These are phyloP conservation scores for Zosterops pallidus DNA, from an alignment of 2,113 vertebrate species.

Conservation along the genomic window DNA sequence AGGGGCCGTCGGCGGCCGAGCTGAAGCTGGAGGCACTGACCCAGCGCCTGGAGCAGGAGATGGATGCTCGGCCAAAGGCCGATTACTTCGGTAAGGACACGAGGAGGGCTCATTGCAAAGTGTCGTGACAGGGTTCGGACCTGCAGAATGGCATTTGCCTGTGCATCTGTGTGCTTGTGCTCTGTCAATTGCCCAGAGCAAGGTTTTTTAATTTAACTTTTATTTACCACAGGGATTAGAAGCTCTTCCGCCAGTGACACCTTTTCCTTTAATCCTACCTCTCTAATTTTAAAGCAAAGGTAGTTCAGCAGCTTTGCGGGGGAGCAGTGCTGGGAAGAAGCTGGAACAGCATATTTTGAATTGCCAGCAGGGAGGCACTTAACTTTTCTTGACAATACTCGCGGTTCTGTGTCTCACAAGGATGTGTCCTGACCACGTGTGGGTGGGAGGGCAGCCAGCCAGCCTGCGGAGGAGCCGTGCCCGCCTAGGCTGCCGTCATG, in stretches of 20 bases:
- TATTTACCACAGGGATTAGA: background rate
- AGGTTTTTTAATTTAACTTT: background rate
- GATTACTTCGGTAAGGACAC: slow-evolving; percentile 92
- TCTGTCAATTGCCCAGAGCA: background rate
- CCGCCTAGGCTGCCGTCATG: rapidly evolving
- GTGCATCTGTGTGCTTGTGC: background rate
- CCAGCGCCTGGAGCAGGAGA: slow-evolving; percentile 90
- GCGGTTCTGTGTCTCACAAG: background rate
- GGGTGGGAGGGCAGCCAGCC: background rate
- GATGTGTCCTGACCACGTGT: background rate
- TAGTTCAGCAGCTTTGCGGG: background rate
- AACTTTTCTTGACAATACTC: background rate
- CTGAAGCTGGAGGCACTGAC: slow-evolving; percentile 92
- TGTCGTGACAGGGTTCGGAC: background rate
- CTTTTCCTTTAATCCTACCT: background rate
- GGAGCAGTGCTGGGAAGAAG: background rate
- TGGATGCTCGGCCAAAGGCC: slow-evolving; percentile 87
- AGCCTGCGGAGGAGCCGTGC: background rate
- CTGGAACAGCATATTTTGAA: background rate
- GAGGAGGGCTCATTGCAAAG: background rate
- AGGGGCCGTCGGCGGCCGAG: slow-evolving; percentile 81
- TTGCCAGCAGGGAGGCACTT: background rate
- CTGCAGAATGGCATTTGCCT: background rate
- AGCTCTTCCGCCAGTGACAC: background rate
- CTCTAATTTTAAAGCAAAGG: background rate